Base-by-base conservation (phyloP, 2,888 invertebrate genomes). In the Philopedon plagiatum region DNA sequence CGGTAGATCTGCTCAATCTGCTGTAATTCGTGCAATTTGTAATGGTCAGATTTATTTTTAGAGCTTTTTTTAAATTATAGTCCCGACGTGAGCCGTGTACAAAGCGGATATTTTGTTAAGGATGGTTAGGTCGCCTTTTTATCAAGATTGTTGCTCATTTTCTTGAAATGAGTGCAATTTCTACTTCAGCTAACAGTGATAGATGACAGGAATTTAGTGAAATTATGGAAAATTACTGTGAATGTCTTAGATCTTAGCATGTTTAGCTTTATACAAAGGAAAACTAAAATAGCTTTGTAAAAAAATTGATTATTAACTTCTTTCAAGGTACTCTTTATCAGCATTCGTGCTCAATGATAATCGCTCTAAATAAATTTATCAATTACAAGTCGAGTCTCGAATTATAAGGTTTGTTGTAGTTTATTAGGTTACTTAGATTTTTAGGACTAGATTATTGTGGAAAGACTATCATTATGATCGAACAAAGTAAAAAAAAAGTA, bases 21-120 rank as follows among this genome's bases (percentile, higher is more conserved):
- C 15, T 49, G 37, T 51, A 39, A 64, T 64, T 54, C 54, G 23
- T 64, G 64, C 54, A 64, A 64, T 64, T 64, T 54, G 64, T 64
- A 64, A 34, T 49, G 54, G 39, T 64, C 37, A 64, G 64, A 64
- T 64, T 64, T 64, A 64, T 64, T 51, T 64, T 49, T 63, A 46
- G 46, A 63, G 49, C 37, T 51, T 63, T 63, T 58, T 26, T 44
- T 46, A 41, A 41, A 41, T 41, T 56, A 19, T 19, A 19, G 18
- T 57, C 37, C 13, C 7, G 2, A 57, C 37, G 56, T 57, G 56
- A 19, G 34, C 21, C 2, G 56, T 9, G 5, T 57, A 37, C 56
- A 34, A 57, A 57, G 34, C 37, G 19, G 15, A 37, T 19, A 34
- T 57, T 57, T 34, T 15, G 56, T 57, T 57, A 57, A 57, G 56